Conservation (phyloP, 2,888 invertebrate genomes). For the Apodemia zela region DNA sequence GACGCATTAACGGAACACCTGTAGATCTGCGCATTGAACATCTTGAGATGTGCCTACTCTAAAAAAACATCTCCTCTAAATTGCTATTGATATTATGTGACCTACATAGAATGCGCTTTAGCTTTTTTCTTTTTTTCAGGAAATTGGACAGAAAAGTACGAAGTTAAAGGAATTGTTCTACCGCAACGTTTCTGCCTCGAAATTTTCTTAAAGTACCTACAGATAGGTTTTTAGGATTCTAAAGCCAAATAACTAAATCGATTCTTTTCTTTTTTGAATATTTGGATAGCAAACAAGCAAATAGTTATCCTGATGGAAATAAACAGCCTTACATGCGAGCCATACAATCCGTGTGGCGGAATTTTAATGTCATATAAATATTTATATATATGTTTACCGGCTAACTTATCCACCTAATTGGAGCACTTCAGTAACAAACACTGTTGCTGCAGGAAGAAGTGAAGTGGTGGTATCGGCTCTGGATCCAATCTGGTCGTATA, state of each 20-base stretch:
- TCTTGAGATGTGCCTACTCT: neutral
- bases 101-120: constrained; percentile 10
- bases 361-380: too few species aligned
- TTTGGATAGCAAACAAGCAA: too few species aligned
- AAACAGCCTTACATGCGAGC: too few species aligned
- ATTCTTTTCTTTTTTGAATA: neutral
- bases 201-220: neutral
- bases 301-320: too few species aligned
- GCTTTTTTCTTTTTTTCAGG: neutral
- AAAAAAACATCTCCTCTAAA: neutral
- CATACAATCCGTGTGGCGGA: too few species aligned
- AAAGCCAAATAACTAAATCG: neutral
- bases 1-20: too few species aligned
- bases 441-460: too few species aligned
- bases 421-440: too few species aligned
- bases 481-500: too few species aligned
- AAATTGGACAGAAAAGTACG: constrained; percentile 13
- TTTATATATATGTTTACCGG: too few species aligned
- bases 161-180: constrained; percentile 11
- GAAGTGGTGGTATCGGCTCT: too few species aligned
- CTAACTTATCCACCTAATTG: too few species aligned
- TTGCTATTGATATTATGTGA: constrained; percentile 9
- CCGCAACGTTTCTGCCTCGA: constrained; percentile 1
- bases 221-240: neutral
- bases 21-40: neutral